These are phyloP conservation scores for Artibeus jamaicensis DNA, from an alignment of 2,797 vertebrate species.

Conservation along the genomic window DNA sequence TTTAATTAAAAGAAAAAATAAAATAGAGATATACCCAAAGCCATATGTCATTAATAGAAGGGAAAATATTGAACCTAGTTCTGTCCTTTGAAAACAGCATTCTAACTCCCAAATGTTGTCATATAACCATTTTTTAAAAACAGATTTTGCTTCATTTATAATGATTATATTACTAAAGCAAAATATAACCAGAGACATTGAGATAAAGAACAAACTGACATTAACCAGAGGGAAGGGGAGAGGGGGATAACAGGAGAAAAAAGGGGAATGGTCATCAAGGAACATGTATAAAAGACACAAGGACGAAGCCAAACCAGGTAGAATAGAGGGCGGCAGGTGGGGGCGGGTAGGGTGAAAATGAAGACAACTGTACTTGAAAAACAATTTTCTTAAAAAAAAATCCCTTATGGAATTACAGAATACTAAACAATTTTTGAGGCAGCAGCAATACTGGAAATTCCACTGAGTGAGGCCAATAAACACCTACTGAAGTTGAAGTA, in stretches of 20 bases:
- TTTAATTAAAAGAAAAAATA: too few species aligned
- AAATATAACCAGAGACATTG: too few species aligned
- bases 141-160: neutral
- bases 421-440: constrained; percentile 8
- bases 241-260: too few species aligned
- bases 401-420: neutral
- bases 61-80: neutral
- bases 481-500: neutral
- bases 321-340: too few species aligned
- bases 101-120: neutral
- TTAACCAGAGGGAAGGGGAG: too few species aligned
- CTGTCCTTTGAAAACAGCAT: neutral
- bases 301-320: too few species aligned
- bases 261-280: too few species aligned
- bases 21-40: neutral
- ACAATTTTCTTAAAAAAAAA: neutral
- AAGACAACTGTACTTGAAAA: too few species aligned
- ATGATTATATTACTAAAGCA: neutral
- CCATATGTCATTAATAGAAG: neutral
- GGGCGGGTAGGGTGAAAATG: too few species aligned
- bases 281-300: too few species aligned
- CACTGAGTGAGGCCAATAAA: neutral
- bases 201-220: too few species aligned
- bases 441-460: neutral
- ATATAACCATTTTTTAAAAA: neutral